phyloP scores from a whole-genome alignment of 1,140 invertebrate species.

The Rhizoglyphus robini region DNA sequence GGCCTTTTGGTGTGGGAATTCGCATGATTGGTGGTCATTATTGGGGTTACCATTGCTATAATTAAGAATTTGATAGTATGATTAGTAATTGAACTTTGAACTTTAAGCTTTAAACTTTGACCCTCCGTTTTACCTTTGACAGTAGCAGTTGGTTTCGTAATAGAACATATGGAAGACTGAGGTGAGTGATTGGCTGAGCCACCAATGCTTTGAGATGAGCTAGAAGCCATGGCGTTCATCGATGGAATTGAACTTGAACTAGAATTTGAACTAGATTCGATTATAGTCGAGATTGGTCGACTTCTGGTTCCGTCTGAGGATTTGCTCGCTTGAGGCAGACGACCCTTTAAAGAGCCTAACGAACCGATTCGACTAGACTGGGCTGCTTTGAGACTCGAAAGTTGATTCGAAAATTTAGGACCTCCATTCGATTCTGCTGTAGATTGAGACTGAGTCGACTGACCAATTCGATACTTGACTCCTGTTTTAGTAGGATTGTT shows the following conservation, averaged over 20 bases:
- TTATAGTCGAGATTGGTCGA: slow-evolving; percentile 15
- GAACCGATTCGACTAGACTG: background rate
- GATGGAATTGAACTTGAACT: background rate
- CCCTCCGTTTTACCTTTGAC: slow-evolving; percentile 5
- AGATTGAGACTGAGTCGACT: too few relatives aligned
- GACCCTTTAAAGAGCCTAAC: background rate
- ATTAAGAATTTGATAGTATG: background rate
- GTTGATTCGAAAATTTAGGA: background rate
- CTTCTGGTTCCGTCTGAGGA: background rate
- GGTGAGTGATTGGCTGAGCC: background rate
- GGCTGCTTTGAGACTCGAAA: background rate
- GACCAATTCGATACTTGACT: too few relatives aligned
- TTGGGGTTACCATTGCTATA: slow-evolving; percentile 18
- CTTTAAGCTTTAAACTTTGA: background rate
- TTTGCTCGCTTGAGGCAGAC: background rate
- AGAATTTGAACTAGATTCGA: slow-evolving; percentile 11
- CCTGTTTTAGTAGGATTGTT: too few relatives aligned
- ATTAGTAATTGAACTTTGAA: background rate
- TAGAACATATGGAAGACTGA: background rate
- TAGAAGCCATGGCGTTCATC: background rate
- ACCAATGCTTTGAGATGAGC: too few relatives aligned
- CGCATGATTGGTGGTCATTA: slow-evolving; percentile 1
- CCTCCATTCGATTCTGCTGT: too few relatives aligned
- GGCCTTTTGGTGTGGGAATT: too few relatives aligned
- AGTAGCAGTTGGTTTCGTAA: slow-evolving; percentile 9